phyloP scores from a whole-genome alignment of 2,797 vertebrate species.

The Pachyuromys duprasi region DNA sequence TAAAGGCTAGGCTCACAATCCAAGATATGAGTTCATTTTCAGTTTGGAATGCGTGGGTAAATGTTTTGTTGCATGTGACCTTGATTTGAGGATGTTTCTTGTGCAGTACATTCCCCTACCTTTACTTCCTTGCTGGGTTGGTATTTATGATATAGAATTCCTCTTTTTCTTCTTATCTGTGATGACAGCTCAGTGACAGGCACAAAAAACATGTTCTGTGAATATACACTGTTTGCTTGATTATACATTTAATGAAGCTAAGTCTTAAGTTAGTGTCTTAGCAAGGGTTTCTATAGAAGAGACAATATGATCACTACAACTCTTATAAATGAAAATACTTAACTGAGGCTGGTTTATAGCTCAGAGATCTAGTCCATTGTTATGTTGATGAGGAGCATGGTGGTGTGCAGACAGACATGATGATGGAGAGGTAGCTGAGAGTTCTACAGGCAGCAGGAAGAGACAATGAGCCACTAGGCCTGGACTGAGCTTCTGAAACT shows the following conservation, averaged over 20 bases:
- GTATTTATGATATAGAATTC: background rate
- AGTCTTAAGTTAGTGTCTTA: background rate
- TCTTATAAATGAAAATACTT: background rate
- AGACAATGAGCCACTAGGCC: too few relatives aligned
- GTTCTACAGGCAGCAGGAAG: too few relatives aligned
- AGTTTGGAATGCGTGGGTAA: background rate
- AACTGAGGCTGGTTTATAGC: background rate
- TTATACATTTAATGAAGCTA: background rate
- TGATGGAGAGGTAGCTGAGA: too few relatives aligned
- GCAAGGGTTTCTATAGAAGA: background rate
- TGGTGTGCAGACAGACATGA: too few relatives aligned
- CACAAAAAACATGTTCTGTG: background rate
- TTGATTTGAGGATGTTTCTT: slow-evolving; percentile 1
- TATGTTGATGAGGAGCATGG: background rate
- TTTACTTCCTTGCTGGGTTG: slow-evolving; percentile 9
- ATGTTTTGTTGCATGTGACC: background rate
- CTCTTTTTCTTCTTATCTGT: background rate
- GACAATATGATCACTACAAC: background rate
- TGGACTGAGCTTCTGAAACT: too few relatives aligned
- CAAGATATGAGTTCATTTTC: background rate
- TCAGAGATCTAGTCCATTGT: background rate
- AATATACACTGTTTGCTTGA: background rate
- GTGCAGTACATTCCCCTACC: background rate
- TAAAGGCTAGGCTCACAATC: background rate
- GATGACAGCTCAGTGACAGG: background rate